Base-by-base conservation (phyloP, 1,140 invertebrate genomes). In the Magallana angulata region DNA sequence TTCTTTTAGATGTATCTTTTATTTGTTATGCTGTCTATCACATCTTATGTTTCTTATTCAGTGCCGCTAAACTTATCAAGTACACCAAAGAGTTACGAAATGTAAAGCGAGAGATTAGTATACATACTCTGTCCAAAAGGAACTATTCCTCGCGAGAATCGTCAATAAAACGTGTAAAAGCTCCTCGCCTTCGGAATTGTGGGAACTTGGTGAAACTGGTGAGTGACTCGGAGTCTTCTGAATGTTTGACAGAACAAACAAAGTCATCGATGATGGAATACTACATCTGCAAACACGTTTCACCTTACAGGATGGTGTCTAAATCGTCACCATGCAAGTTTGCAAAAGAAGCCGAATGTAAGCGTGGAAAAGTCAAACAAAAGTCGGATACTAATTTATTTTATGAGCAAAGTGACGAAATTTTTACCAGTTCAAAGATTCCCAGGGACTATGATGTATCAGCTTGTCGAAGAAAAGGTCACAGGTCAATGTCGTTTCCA, bases 181-280 rank as follows among this genome's bases (percentile, higher is more conserved):
- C 81, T 56, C 81, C 81, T 58, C 48, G 81, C 11, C 48, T 82
- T 0, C 18, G 81, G n/a, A 16, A 82, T 82, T 82, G 56, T 56
- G 81, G 81, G 56, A 82, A 82, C 57, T 57, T 57, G 11, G 81
- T 82, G 56, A 82, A 82, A 24, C 36, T 82, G 16, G 57, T 82
- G n/a, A 82, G 57, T 57, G 81, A 82, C 48, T 58, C 81, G 1
- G 81, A 82, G 16, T 57, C 81, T 57, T 82, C 81, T 57, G 81
- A 82, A 82, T 82, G 56, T n/a, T 57, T 57, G 48, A 82, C 48
- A 5, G 81, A 82, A 57, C 68, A 76, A 30, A 76, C 68, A 7
- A 76, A 76, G 68, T 76, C 68, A 76, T 76, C 68, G 8, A 76
- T 30, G 1, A 30, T 76, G 68, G 68, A 76, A 76, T 36, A 57